Evolutionary conservation across 2,113 vertebrate species (phyloP), one percentile per base, ranked within the genome.

Genomic region (Pedionomus torquatus): DNA sequence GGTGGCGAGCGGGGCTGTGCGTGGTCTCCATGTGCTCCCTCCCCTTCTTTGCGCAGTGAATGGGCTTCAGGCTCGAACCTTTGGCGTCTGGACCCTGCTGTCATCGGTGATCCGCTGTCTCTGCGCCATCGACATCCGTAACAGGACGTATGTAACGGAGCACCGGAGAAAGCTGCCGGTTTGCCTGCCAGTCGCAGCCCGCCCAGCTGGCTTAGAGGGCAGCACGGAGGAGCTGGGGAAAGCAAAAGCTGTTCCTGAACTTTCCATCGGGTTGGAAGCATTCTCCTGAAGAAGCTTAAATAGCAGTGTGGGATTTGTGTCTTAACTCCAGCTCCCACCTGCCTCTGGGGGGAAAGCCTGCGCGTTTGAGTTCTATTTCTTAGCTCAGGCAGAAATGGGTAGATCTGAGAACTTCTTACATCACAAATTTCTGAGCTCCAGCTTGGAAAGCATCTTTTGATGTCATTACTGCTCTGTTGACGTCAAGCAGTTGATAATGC

Each of bases 41-140:
- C 71, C 19, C 51, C 9, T 86, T 90, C 58, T 18, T 44, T 95
- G 14, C 85, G 44, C 91, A 99, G 99, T 99, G 92, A 99, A 99
- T 60, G 99, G 99, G 71, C 99, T 99, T 81, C 99, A 99, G 90
- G 99, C 99, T 89, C 98, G 99, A 78, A 99, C 99, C 26, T 99
- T 99, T 93, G 99, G 99, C 37, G 98, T 99, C 78, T 99, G 99
- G 99, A 99, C 99, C 0, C 95, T 99, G 91, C 96, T 99, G n/a
- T 99, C 99, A 0, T 99, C 99, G 0, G 99, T 99, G 94, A 99
- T 99, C 83, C 99, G 99, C 88, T 99, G 99, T 43, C 98, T 98
- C 86, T 99, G 99, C 85, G 99, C 99, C 93, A 98, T 99, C 24
- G 99, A 99, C 93, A 99, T 99, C 95, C 99, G 98, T 95, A 99